Conservation (phyloP, 2,113 vertebrate genomes). For the Xiphophorus couchianus region DNA sequence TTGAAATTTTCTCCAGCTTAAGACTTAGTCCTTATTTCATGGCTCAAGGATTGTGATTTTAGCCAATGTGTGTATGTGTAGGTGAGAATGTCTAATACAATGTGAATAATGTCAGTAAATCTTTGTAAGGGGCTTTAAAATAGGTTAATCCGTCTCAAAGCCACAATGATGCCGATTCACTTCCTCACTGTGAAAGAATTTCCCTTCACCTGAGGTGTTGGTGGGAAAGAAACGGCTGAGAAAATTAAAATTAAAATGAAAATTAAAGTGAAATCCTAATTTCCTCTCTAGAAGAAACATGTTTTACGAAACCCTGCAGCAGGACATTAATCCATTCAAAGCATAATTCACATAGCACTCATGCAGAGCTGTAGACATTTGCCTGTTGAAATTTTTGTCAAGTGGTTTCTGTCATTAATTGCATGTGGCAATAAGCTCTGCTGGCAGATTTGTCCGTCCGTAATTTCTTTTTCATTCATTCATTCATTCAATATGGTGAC, state of each 20-base stretch:
- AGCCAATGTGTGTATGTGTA: constrained; percentile 40
- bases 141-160: constrained; percentile 72
- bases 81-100: constrained; percentile 64
- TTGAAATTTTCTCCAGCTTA: constrained; percentile 30
- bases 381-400: neutral
- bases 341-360: constrained; percentile 13
- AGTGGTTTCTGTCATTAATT: neutral
- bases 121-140: constrained; percentile 75
- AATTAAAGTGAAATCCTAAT: constrained; percentile 33
- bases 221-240: constrained; percentile 57
- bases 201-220: constrained; percentile 50
- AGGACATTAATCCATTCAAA: constrained; percentile 20
- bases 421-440: neutral
- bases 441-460: neutral
- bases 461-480: too few species aligned
- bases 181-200: constrained; percentile 62
- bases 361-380: constrained; percentile 8
- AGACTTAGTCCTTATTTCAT: constrained; percentile 42
- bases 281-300: constrained; percentile 38
- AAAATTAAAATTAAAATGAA: too few species aligned
- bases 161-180: constrained; percentile 73
- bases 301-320: constrained; percentile 8
- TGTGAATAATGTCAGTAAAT: constrained; percentile 70
- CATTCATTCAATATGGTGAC: too few species aligned
- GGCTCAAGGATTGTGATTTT: constrained; percentile 51